Base-by-base conservation (phyloP, 1,140 invertebrate species). In the Pogonomyrmex californicus region DNA sequence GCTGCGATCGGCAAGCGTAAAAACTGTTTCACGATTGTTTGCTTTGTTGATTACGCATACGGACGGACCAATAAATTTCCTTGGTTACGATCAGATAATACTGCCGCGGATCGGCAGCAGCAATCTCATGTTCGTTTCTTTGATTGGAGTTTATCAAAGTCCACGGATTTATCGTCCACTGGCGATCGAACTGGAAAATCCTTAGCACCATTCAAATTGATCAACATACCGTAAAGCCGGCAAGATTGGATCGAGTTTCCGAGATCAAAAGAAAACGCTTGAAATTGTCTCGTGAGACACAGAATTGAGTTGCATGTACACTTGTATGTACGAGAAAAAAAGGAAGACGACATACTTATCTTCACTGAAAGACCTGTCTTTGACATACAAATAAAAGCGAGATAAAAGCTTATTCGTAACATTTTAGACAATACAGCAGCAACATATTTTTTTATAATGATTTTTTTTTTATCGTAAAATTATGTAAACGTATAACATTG, bases 151-250 rank as follows among this genome's bases (percentile, higher is more conserved):
- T 49, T 49, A 47, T 60, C 12, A 12, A 83, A 60, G 41, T 60
- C 30, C 4, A 2, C 9, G 62, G 3, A 56, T 71, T 70, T 81
- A 36, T 33, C 23, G 10, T 47, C 14, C 17, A 58, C 36, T n/a
- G 51, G 47, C 36, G 30, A 56, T 56, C 56, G 33, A 23, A 44
- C 41, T 47, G 78, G 33, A 30, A 7, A 38, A 73, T 71, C 71
- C 51, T 81, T 71, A 58, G 77, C 33, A 51, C 12, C 30, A 71
- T 60, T 82, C 51, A 71, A 73, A 71, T 82, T 58, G 66, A 82
- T 23, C 17, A 36, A 51, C n/a, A 47, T 49, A 33, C 7, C 63
- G 23, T 58, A 10, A 71, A 58, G 14, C 23, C 9, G 14, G 30
- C 65, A 82, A 56, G 63, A 82, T 70, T 56, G 75, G 49, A 23